Conservation (phyloP, 2,888 invertebrate species). For the Sarcophaga rosellei region DNA sequence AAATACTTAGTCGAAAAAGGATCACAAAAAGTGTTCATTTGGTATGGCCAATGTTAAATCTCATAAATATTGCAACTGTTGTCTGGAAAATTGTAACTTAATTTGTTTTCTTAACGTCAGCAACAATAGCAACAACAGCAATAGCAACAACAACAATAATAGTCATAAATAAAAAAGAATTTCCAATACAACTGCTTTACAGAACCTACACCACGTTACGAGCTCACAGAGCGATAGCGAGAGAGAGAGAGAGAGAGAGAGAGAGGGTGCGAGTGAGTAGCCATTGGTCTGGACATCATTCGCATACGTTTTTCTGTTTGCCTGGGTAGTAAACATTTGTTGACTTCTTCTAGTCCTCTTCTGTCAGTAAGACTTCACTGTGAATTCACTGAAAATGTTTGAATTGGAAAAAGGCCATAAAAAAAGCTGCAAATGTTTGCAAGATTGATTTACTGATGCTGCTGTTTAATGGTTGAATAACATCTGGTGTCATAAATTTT, state of each 20-base stretch:
- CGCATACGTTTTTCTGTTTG: too few species aligned
- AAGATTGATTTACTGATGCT: slow-evolving; percentile 65
- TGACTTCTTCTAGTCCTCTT: neutral
- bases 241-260: neutral
- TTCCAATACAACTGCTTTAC: neutral
- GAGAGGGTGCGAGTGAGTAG: neutral
- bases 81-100: slow-evolving; percentile 47
- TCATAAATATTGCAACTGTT: slow-evolving; percentile 51
- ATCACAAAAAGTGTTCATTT: neutral
- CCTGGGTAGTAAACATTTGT: neutral
- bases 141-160: neutral
- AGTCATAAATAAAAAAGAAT: neutral
- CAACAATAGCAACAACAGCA: neutral
- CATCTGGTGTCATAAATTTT: slow-evolving; percentile 59
- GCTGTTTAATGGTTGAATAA: slow-evolving; percentile 48
- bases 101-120: slow-evolving; percentile 32
- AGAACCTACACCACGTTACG: too few species aligned
- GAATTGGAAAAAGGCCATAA: slow-evolving; percentile 31
- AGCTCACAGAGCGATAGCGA: too few species aligned
- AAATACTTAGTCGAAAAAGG: neutral
- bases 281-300: slow-evolving; percentile 4
- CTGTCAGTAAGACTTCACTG: neutral
- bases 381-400: neutral
- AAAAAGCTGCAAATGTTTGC: slow-evolving; percentile 59
- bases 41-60: slow-evolving; percentile 22